Evolutionary conservation across 2,888 invertebrate genomes (phyloP).

Genomic region (Ceraclea dissimilis): DNA sequence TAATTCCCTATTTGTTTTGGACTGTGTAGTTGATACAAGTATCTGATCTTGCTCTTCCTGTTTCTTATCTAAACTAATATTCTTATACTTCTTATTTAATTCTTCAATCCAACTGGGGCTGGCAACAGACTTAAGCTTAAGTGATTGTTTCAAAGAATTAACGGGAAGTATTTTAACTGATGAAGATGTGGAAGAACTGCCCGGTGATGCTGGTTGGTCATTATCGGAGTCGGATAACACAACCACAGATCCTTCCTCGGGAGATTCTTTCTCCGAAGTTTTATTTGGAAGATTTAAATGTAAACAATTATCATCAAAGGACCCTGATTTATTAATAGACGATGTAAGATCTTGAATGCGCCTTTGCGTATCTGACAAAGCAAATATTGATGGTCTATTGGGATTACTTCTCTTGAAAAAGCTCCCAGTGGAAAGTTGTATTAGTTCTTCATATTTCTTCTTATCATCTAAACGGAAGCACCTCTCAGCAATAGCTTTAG

Average conservation of each 20-base stretch:
- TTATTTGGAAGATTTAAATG: slow-evolving; percentile 23
- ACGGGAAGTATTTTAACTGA: slow-evolving; percentile 39
- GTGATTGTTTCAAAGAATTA: slow-evolving; percentile 52
- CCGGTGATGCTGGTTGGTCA: slow-evolving; percentile 34
- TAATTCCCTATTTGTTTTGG: slow-evolving; percentile 42
- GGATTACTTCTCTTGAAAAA: slow-evolving; percentile 20
- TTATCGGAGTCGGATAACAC: slow-evolving; percentile 40
- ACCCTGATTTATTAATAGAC: slow-evolving; percentile 29
- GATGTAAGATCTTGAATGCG: slow-evolving; percentile 9
- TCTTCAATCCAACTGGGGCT: slow-evolving; percentile 49
- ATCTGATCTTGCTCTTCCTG: slow-evolving; percentile 42
- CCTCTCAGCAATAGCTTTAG: slow-evolving; percentile 36
- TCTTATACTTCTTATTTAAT: slow-evolving; percentile 42
- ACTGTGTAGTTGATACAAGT: slow-evolving; percentile 42
- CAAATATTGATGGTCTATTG: slow-evolving; percentile 18
- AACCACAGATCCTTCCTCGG: slow-evolving; percentile 41
- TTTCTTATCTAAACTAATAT: slow-evolving; percentile 38
- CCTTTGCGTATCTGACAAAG: slow-evolving; percentile 12
- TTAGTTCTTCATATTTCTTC: slow-evolving; percentile 47
- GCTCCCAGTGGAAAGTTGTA: slow-evolving; percentile 29
- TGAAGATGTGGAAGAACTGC: slow-evolving; percentile 39
- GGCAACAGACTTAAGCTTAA: slow-evolving; percentile 44
- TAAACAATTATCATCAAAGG: slow-evolving; percentile 31
- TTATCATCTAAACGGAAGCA: slow-evolving; percentile 52
- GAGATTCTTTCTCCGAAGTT: slow-evolving; percentile 34